Base-by-base conservation (phyloP, 2,797 vertebrate genomes). In the Paedocypris micromegethes region DNA sequence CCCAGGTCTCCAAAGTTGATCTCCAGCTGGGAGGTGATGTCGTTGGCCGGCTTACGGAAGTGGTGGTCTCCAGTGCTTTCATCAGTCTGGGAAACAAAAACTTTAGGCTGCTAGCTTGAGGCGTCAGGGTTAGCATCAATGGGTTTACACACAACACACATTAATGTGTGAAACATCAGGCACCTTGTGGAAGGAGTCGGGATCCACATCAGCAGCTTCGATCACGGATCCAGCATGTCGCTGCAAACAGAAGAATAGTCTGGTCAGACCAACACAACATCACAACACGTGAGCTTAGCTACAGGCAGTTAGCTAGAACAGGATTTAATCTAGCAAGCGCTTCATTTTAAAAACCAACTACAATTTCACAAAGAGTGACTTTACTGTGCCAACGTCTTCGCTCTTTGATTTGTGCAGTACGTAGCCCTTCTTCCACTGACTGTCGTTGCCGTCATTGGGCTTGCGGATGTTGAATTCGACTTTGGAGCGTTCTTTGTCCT, bases 401-500 rank as follows among this genome's bases (percentile, higher is more conserved):
- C 94, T 97, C 91, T 99, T 99, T 74, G 97, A 96, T 88, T 99
- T 98, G 91, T 98, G 97, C 76, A 99, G 93, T 79, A 99, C 94
- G 74, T 98, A 99, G 81, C 96, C 96, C 78, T 98, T 99, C 89
- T 98, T 98, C 97, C 97, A 98, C 45, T 98, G 96, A 77, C 93
- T 92, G 75, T 99, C 97, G 8, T 95, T 91, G 58, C 97, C 97
- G 81, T 99, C 97, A 68, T 98, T 98, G 80, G 97, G 93, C 86
- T 99, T 99, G 5, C 96, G 94, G 84, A 99, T 98, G 88, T 98
- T 99, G 85, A 99, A 99, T 83, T 98, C 96, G 52, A 97, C 97
- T 89, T 99, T 99, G 66, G 96, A 90, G 58, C 97, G 94, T 75
- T 96, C 97, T 85, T 99, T 99, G 84, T 94, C 94, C 80, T 99